These are phyloP conservation scores for Tenodera sinensis DNA, from an alignment of 2,888 invertebrate genomes.

Conservation along the genomic window DNA sequence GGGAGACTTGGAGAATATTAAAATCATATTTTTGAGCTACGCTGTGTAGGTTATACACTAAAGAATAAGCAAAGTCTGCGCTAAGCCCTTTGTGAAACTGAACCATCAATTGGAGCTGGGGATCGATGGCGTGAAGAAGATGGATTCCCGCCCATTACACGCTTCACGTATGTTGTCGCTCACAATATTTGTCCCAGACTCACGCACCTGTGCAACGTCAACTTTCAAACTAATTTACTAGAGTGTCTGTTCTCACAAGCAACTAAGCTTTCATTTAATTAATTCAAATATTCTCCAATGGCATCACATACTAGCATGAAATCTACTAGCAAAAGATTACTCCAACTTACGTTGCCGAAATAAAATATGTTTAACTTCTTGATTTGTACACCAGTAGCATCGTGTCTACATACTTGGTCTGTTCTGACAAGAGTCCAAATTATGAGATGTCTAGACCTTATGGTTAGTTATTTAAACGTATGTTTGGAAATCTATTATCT, in stretches of 20 bases:
- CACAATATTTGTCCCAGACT: neutral
- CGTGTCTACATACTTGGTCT: too few relatives aligned
- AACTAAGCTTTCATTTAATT: neutral
- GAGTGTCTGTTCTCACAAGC: neutral
- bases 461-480: too few relatives aligned
- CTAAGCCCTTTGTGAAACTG: too few relatives aligned
- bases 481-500: too few relatives aligned
- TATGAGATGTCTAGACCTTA: too few relatives aligned
- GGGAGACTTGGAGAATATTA: too few relatives aligned
- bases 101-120: neutral
- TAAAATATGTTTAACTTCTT: neutral
- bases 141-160: neutral
- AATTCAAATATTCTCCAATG: neutral
- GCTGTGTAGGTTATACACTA: too few relatives aligned
- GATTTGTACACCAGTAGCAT: too few relatives aligned
- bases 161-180: neutral
- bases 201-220: neutral
- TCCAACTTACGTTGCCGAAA: neutral
- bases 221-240: neutral
- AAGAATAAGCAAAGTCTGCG: too few relatives aligned
- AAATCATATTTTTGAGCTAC: too few relatives aligned
- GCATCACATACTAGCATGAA: neutral
- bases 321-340: neutral
- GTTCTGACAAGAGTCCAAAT: too few relatives aligned
- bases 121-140: neutral